These are phyloP conservation scores for Girardia tigrina DNA, from an alignment of 2,888 invertebrate species.

Conservation along the genomic window DNA sequence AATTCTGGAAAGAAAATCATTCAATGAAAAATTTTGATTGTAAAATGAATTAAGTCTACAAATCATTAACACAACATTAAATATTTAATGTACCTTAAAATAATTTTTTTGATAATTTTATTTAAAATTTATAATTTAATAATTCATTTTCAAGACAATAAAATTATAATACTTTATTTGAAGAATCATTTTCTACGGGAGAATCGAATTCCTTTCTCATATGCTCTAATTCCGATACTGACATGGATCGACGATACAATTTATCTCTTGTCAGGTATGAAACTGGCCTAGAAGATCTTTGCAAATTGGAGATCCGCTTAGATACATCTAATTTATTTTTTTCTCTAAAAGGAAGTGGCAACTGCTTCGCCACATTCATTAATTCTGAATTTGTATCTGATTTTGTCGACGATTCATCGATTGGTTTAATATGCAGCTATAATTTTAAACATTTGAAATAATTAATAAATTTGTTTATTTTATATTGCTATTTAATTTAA, in stretches of 20 bases:
- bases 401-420: neutral
- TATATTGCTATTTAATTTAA: neutral
- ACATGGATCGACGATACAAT: constrained; percentile 17
- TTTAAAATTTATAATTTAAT: no score
- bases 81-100: no score
- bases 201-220: neutral
- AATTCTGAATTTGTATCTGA: neutral
- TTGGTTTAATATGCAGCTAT: neutral
- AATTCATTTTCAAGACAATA: no score
- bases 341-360: neutral
- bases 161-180: no score
- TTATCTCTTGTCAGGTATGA: neutral
- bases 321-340: neutral
- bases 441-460: no score
- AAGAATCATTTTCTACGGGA: neutral
- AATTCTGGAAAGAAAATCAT: no score
- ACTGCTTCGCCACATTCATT: neutral
- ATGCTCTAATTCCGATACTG: neutral
- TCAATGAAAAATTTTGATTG: no score
- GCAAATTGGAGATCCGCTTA: neutral
- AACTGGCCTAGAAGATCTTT: neutral
- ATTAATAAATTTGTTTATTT: neutral
- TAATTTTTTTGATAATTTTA: no score
- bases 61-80: no score
- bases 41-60: no score